Evolutionary conservation across 92 coral and sea anemone species (phyloP), one percentile per base, ranked within the genome.

Genomic region (Galaxea fascicularis): DNA sequence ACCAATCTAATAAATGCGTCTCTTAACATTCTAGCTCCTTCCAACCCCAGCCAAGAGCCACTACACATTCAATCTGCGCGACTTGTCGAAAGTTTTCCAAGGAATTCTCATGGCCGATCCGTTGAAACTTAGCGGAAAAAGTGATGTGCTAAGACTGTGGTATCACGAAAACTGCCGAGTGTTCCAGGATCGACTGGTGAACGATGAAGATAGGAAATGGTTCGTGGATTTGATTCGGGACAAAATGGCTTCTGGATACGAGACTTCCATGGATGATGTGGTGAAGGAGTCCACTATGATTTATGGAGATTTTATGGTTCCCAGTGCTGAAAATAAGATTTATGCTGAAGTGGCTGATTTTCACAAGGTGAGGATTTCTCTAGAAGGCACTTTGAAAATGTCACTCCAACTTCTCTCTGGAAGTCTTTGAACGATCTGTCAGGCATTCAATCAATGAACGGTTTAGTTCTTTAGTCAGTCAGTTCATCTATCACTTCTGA

Each of bases 21-120:
- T 25, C 35, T 66, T 66, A 46, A 4, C 62, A 39, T 56, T 82
- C 16, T 84, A 96, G 99, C 79, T 96, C 39, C 94, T 96, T 0
- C 99, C 99, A 45, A 96, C 99, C 2, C 99, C 99, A 24, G 98
- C 99, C 58, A 96, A 96, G 77, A 96, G 99, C 76, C 99, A 96
- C 94, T 96, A 96, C 94, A 96, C 99, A 18, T 96, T 96, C 78
- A 96, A 96, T 68, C 90, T 96, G 69, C 99, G 99, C 59, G 99
- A 96, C 85, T 79, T 96, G 85, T 96, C 99, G 26, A 96, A 96
- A 78, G 99, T 96, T 28, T 96, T 96, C 89, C 99, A 96, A 88
- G 99, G 99, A 0, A 92, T 96, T 29, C 85, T 96, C 15, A 96
- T 96, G 99, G 99, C 98, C 22, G 92, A 83, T 51, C 93, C 99